Evolutionary conservation across 2,888 invertebrate genomes (phyloP).

Genomic region (Scotopteryx bipunctaria): DNA sequence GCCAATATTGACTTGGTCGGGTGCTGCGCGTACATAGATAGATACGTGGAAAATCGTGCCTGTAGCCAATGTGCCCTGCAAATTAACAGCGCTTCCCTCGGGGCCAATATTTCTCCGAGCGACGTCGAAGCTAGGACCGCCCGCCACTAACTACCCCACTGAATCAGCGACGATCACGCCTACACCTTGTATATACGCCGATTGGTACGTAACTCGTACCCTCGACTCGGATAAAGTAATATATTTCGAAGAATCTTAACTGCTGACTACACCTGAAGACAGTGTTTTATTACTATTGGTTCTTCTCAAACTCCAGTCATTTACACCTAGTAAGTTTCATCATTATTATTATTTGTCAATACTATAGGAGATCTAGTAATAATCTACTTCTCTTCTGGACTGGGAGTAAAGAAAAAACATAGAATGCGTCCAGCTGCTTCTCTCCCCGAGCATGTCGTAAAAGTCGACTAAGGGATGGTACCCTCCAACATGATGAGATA

Average conservation of each 20-base stretch:
- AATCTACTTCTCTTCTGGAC: too few relatives aligned
- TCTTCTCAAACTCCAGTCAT: too few relatives aligned
- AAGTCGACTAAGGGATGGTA: too few relatives aligned
- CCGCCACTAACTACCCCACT: slow-evolving; percentile 81
- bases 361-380: too few relatives aligned
- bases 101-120: slow-evolving; percentile 79
- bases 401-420: too few relatives aligned
- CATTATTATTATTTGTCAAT: too few relatives aligned
- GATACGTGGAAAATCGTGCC: slow-evolving; percentile 73
- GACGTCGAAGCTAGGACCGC: slow-evolving; percentile 78
- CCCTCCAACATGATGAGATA: too few relatives aligned
- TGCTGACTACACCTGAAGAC: slow-evolving; percentile 59
- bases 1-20: slow-evolving; percentile 51
- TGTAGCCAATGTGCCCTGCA: slow-evolving; percentile 72
- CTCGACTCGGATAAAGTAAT: slow-evolving; percentile 72
- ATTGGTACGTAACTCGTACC: slow-evolving; percentile 75
- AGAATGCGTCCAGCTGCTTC: too few relatives aligned
- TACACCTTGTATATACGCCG: slow-evolving; percentile 80
- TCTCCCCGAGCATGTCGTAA: too few relatives aligned
- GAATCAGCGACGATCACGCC: slow-evolving; percentile 83
- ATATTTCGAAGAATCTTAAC: slow-evolving; percentile 62
- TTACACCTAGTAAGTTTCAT: too few relatives aligned
- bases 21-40: slow-evolving; percentile 39
- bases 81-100: slow-evolving; percentile 79
- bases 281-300: slow-evolving; percentile 14